Conservation (phyloP, 2,888 invertebrate genomes). For the Pycnomerus fuliginosus region DNA sequence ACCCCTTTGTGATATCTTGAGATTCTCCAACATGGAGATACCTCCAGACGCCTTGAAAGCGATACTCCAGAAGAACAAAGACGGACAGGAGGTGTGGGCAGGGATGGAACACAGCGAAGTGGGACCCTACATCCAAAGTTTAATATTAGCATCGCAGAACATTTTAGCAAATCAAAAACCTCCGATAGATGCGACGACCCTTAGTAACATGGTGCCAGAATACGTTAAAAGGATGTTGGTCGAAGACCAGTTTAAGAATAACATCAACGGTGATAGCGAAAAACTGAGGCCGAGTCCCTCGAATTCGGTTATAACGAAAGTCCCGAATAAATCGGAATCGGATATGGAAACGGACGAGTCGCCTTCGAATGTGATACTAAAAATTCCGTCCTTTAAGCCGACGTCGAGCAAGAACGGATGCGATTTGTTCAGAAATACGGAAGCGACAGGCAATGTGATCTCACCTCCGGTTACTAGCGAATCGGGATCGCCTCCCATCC, state of each 20-base stretch:
- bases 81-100: constrained; percentile 48
- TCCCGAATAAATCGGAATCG: constrained; percentile 46
- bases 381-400: constrained; percentile 91
- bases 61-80: constrained; percentile 55
- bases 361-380: constrained; percentile 76
- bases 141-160: constrained; percentile 51
- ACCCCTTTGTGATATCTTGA: constrained; percentile 47
- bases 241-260: constrained; percentile 33
- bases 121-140: constrained; percentile 59
- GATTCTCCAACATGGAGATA: constrained; percentile 56
- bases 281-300: constrained; percentile 45
- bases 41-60: constrained; percentile 57
- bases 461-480: constrained; percentile 55
- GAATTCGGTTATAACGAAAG: constrained; percentile 49
- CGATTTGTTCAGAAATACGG: constrained; percentile 48
- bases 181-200: constrained; percentile 46
- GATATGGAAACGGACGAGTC: constrained; percentile 57
- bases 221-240: constrained; percentile 41
- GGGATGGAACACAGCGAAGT: constrained; percentile 42
- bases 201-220: constrained; percentile 54
- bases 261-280: constrained; percentile 47
- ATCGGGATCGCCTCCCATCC: constrained; percentile 59
- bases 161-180: constrained; percentile 41
- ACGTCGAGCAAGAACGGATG: constrained; percentile 54
- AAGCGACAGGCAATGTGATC: constrained; percentile 45